A percentile compares a stretch with the other conserved stretches of the same genome.
phyloP scores from a whole-genome alignment of 2,888 invertebrate species.

The Lissocephala sabroskyi region DNA sequence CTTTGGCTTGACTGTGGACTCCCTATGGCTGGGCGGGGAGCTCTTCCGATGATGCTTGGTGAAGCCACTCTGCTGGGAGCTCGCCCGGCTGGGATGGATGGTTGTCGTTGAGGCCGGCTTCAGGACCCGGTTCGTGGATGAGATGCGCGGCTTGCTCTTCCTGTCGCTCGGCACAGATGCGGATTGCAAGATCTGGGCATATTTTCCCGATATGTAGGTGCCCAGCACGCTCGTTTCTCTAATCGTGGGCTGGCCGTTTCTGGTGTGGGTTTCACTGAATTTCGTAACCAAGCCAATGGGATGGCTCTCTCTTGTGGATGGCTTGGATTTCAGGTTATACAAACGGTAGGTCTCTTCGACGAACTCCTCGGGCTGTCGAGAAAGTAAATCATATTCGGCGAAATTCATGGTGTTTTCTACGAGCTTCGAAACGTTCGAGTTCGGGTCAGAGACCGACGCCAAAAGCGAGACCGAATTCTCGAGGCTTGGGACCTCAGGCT shows the following conservation, averaged over 20 bases:
- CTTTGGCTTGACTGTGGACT: slow-evolving; percentile 23
- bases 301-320: slow-evolving; percentile 76
- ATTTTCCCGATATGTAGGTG: slow-evolving; percentile 89
- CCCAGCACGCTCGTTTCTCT: slow-evolving; percentile 93
- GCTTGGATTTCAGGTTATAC: slow-evolving; percentile 80
- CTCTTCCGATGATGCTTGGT: slow-evolving; percentile 38
- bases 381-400: slow-evolving; percentile 88
- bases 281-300: slow-evolving; percentile 88
- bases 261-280: slow-evolving; percentile 86
- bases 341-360: slow-evolving; percentile 90
- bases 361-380: slow-evolving; percentile 87
- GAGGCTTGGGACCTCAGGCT: no score
- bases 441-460: no score
- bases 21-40: slow-evolving; percentile 18
- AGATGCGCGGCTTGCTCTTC: slow-evolving; percentile 75
- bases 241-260: slow-evolving; percentile 86
- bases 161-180: slow-evolving; percentile 77
- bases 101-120: slow-evolving; percentile 84
- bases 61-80: slow-evolving; percentile 16
- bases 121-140: slow-evolving; percentile 79
- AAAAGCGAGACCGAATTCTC: no score
- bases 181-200: slow-evolving; percentile 89
- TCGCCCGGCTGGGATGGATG: slow-evolving; percentile 57
- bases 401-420: slow-evolving; percentile 81
- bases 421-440: slow-evolving; percentile 15